phyloP scores from a whole-genome alignment of 2,797 vertebrate genomes.

The Crypturellus tataupa region DNA sequence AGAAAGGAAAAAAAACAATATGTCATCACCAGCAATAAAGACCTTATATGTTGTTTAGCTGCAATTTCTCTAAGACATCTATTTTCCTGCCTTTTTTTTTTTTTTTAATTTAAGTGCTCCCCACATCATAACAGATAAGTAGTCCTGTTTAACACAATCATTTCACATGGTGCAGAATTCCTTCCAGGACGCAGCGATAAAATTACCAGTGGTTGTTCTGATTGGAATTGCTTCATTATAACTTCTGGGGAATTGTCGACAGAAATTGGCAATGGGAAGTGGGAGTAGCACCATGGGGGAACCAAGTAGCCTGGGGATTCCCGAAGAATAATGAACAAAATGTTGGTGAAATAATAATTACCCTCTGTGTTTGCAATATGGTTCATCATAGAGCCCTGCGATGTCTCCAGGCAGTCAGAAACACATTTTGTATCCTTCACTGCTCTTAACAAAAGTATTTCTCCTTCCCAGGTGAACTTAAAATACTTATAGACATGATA shows the following conservation, averaged over 20 bases:
- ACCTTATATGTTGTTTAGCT: not conserved
- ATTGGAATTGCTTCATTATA: not conserved
- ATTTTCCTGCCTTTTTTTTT: not conserved
- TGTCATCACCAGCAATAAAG: not conserved
- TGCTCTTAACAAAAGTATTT: not conserved
- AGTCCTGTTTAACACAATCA: conserved; percentile 24
- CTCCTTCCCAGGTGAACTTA: not conserved
- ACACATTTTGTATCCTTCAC: not conserved
- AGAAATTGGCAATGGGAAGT: not conserved
- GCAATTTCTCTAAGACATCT: not conserved
- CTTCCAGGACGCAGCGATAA: not conserved
- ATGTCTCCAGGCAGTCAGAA: not conserved
- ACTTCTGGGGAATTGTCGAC: not conserved
- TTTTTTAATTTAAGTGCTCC: not conserved
- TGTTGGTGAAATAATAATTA: conserved; percentile 10
- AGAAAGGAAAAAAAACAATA: not conserved
- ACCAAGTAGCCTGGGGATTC: not conserved
- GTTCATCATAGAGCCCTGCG: not conserved
- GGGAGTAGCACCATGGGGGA: not conserved
- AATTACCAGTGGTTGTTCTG: not conserved
- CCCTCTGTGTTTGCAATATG: not conserved
- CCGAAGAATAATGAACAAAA: not conserved
- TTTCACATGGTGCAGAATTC: conserved; percentile 1
- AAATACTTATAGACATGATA: fast-evolving
- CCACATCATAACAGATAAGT: not conserved